Base-by-base conservation (phyloP, 2,888 invertebrate genomes). In the Phragmatobia fuliginosa region DNA sequence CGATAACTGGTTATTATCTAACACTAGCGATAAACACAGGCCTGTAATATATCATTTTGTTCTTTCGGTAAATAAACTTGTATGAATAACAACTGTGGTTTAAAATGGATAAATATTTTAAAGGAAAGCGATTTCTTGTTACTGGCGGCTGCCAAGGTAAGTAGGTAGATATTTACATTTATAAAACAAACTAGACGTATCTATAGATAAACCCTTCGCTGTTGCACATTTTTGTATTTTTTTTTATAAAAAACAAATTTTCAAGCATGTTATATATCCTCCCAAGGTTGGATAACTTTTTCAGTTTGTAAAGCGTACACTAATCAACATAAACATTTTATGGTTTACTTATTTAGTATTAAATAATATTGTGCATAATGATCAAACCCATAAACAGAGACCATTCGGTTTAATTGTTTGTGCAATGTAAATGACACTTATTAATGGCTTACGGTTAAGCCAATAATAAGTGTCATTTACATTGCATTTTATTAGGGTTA, bases 61-160 rank as follows among this genome's bases (percentile, higher is more conserved):
- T 62, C 59, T 52, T 67, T 63, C 18, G 36, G 45, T 62, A 66
- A 66, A 61, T 62, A 67, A 59, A 60, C 25, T 63, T 60, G 32
- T 11, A 62, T 60, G 67, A n/a, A n/a, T 25, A 28, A 67, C 59
- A 70, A 41, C 61, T 71, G 68, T 38, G 56, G 16, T 41, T 14
- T 66, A 82, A 71, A 70, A 93, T 93, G 92, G 88, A 90, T 70
- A 90, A 96, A 82, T 92, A 89, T 77, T 97, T 97, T 86, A 94
- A 95, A 81, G 97, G 96, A 66, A 98, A 98, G 94, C 96, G 96
- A 66, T 97, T 98, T 83, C 93, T 98, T 61, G 97, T 99, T 0
- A 98, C 98, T 5, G 98, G 98, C 63, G 98, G 98, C 67, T 98
- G 98, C 60, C 96, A 96, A 96, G 98, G 98, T 97, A 96, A 84